phyloP scores from a whole-genome alignment of 2,888 invertebrate species.

The Ryuthela nishihirai region DNA sequence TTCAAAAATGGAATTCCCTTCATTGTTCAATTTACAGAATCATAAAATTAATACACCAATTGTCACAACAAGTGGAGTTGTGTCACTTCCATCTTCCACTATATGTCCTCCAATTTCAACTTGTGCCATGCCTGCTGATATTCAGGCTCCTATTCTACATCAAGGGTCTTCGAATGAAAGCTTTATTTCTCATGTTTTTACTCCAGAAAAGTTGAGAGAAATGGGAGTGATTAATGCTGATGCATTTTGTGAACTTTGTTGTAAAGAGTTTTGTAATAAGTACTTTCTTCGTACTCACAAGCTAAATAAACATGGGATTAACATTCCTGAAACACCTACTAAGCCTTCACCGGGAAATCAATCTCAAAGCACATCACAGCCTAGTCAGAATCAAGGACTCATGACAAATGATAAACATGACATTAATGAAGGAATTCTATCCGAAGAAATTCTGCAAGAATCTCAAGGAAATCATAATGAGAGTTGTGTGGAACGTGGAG shows the following conservation, averaged over 20 bases:
- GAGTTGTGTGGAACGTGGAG: conserved; percentile 5
- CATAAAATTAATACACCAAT: conserved; percentile 14
- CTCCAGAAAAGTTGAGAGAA: conserved; percentile 67
- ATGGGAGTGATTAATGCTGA: conserved; percentile 65
- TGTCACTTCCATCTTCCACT: conserved; percentile 19
- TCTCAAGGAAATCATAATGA: conserved; percentile 1
- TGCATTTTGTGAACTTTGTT: conserved; percentile 55
- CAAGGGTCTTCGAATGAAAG: conserved; percentile 28
- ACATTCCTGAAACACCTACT: conserved; percentile 35
- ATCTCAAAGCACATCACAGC: conserved; percentile 19
- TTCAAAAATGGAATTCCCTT: conserved; percentile 35
- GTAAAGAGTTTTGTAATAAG: conserved; percentile 56
- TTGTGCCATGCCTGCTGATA: conserved; percentile 13
- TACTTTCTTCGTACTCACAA: conserved; percentile 56
- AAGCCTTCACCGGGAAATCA: conserved; percentile 10
- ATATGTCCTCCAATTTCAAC: conserved; percentile 23
- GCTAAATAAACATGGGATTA: conserved; percentile 54
- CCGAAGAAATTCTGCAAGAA: conserved; percentile 30
- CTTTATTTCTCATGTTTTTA: conserved; percentile 52
- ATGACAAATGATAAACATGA: conserved; percentile 31
- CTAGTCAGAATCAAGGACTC: conserved; percentile 13
- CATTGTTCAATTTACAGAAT: conserved; percentile 25
- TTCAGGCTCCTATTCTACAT: conserved; percentile 20
- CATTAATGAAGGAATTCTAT: conserved; percentile 11
- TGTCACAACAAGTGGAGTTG: conserved; percentile 11